Evolutionary conservation across 2,797 vertebrate species (phyloP), one percentile per base, ranked within the genome.

Genomic region (Lacerta viridis): DNA sequence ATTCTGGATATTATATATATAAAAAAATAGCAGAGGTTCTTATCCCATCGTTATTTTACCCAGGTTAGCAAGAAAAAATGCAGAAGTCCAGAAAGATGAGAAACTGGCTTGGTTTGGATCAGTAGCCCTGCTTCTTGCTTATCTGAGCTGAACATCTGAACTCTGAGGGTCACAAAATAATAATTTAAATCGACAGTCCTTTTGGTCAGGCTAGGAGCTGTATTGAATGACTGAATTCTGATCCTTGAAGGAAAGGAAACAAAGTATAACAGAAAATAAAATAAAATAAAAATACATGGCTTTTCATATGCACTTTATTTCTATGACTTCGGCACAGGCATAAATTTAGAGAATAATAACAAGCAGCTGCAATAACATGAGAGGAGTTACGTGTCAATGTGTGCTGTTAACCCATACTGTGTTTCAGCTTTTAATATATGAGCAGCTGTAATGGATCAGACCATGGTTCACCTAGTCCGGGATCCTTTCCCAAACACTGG

Each of bases 261-360:
- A 3, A 91, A 83, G 20, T 87, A 41, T 88, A 90, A 80, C 2
- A 23, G 23, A 18, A 64, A 64, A 50, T 13, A 7, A 50, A 13
- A 50, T 11, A 50, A 69, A 72, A 72, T n/a, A 79, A 84, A 91
- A 20, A 84, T 83, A 8, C 36, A 74, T 7, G 74, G 2, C 78
- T 80, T 86, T 88, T 93, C 18, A 76, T 87, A 59, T 93, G 88
- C 4, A 50, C 80, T 94, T 92, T 87, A 80, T 27, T 93, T 69
- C 1, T 80, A 77, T 71, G 87, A 75, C 1, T 93, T 92, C 80
- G 91, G 1, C 55, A 86, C 6, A 90, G 90, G 74, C 50, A 61
- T 85, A 90, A 81, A 92, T 93, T 91, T 90, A 87, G 74, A 74
- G 71, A 39, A 5, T 9, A 68, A 71, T 88, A 93, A 87, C 23